A percentile compares a stretch with the other conserved stretches of the same genome.
Evolutionary conservation across 2,113 vertebrate genomes (phyloP).

Genomic region (Tupaia chinensis): DNA sequence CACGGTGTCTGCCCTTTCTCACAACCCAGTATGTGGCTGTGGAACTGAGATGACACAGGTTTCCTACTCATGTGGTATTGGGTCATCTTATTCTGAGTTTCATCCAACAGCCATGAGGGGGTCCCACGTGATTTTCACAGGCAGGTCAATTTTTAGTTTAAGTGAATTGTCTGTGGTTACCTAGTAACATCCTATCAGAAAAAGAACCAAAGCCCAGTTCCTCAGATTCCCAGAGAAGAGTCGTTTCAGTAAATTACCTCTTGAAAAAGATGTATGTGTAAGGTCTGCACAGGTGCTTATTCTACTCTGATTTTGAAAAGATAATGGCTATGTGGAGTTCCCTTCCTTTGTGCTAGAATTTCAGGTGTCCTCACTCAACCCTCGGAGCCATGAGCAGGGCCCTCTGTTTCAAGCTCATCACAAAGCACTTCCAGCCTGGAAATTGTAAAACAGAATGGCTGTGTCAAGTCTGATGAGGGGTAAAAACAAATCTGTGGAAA

Average conservation of each 20-base stretch:
- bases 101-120: background rate
- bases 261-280: background rate
- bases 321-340: background rate
- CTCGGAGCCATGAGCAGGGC: background rate
- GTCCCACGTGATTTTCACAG: background rate
- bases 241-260: background rate
- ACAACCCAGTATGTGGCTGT: background rate
- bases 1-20: background rate
- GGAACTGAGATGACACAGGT: background rate
- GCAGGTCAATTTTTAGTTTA: background rate
- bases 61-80: background rate
- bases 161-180: background rate
- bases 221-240: background rate
- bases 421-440: constrained; percentile 41
- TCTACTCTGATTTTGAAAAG: rapidly evolving
- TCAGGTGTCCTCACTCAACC: background rate
- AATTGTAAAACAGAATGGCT: background rate
- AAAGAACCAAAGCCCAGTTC: background rate
- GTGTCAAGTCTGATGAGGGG: background rate
- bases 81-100: background rate
- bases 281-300: too few species aligned
- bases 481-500: constrained; percentile 41
- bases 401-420: background rate
- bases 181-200: background rate
- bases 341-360: background rate